Conservation (phyloP, 2,113 vertebrate genomes). For the Oncorhynchus tshawytscha region DNA sequence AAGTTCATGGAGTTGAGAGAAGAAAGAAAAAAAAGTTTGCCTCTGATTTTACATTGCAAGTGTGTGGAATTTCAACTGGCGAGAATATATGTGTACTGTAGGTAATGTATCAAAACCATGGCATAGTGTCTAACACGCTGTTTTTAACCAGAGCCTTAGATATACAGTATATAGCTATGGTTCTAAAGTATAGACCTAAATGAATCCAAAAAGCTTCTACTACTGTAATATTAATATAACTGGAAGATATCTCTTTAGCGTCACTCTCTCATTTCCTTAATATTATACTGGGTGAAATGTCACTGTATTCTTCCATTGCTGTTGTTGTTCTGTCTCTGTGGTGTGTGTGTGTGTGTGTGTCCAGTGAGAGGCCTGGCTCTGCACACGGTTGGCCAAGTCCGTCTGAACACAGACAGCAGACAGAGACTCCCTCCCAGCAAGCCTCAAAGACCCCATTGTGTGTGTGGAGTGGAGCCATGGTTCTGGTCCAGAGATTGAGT, state of each 20-base stretch:
- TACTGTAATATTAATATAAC: too few relatives aligned
- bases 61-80: background rate
- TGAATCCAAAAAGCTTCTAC: too few relatives aligned
- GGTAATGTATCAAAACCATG: too few relatives aligned
- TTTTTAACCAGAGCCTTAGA: too few relatives aligned
- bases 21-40: background rate
- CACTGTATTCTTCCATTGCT: background rate
- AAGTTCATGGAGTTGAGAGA: background rate
- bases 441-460: conserved; percentile 37
- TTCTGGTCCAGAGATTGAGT: conserved; percentile 14
- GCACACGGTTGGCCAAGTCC: background rate
- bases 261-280: too few relatives aligned
- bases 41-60: too few relatives aligned
- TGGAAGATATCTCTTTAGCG: too few relatives aligned
- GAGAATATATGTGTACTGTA: too few relatives aligned
- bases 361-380: background rate
- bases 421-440: conserved; percentile 7
- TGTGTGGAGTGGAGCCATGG: conserved; percentile 5
- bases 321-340: background rate
- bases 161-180: too few relatives aligned
- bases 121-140: too few relatives aligned
- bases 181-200: too few relatives aligned
- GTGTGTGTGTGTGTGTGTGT: conserved; percentile 9
- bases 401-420: conserved; percentile 1
- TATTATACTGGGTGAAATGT: too few relatives aligned